Percentiles rank a stretch among this genome's conserved stretches.
phyloP scores from a whole-genome alignment of 1,140 invertebrate species.

The Oreohelix idahoensis region DNA sequence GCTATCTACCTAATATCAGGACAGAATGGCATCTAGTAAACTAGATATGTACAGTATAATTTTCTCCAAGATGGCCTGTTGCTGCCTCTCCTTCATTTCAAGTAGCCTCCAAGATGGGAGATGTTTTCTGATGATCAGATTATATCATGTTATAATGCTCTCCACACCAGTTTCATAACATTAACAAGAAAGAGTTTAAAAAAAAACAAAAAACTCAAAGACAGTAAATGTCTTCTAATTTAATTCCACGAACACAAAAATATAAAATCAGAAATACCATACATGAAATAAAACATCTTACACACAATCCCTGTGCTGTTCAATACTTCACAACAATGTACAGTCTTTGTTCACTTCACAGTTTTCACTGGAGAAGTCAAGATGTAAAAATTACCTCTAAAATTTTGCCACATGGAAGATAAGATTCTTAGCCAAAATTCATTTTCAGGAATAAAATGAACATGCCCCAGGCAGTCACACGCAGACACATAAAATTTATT shows the following conservation, averaged over 20 bases:
- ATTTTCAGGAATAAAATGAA: not conserved
- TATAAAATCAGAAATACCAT: not conserved
- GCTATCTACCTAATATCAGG: too few relatives aligned
- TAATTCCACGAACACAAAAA: not conserved
- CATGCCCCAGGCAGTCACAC: not conserved
- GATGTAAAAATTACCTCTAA: not conserved
- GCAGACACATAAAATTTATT: conserved; percentile 3
- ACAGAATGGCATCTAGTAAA: too few relatives aligned
- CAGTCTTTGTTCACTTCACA: not conserved
- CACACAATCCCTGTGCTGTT: not conserved
- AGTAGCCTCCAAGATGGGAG: too few relatives aligned
- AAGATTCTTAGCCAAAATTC: not conserved
- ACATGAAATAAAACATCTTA: not conserved
- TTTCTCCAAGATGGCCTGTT: too few relatives aligned
- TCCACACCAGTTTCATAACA: too few relatives aligned
- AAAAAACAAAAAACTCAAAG: too few relatives aligned
- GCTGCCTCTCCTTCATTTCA: too few relatives aligned
- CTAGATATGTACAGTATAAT: too few relatives aligned
- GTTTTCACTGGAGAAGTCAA: not conserved
- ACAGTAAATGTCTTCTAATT: too few relatives aligned
- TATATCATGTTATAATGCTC: too few relatives aligned
- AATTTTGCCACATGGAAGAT: not conserved
- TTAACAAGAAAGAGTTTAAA: too few relatives aligned
- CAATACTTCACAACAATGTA: not conserved
- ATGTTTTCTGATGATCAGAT: too few relatives aligned